phyloP scores from a whole-genome alignment of 2,797 vertebrate genomes.

The Poecile montanus region DNA sequence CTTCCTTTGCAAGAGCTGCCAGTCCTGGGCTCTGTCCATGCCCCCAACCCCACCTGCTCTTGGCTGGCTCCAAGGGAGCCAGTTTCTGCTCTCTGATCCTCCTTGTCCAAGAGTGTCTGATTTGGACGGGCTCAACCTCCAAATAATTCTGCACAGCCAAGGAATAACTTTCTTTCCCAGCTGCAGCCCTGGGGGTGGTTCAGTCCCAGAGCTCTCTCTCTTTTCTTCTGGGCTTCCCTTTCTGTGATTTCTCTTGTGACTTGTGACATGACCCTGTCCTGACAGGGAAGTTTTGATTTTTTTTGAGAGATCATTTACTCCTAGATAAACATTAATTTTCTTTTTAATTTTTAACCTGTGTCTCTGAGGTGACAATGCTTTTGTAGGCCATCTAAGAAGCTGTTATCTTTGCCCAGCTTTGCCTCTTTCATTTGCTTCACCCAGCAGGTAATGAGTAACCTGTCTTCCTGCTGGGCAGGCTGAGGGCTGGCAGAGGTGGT shows the following conservation, averaged over 20 bases:
- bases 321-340: conserved; percentile 32
- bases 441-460: conserved; percentile 16
- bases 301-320: neutral
- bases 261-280: neutral
- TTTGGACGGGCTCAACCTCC: neutral
- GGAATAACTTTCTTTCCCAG: neutral
- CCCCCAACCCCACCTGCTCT: neutral
- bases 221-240: neutral
- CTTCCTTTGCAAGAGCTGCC: neutral
- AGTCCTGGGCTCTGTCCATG: neutral
- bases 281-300: neutral
- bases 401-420: conserved; percentile 29
- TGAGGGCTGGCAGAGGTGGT: neutral
- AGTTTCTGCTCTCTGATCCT: neutral
- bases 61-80: neutral
- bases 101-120: neutral
- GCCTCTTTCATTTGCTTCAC: neutral
- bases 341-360: conserved; percentile 64
- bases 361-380: neutral
- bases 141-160: neutral
- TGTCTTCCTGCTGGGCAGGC: neutral
- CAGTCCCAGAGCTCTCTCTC: neutral
- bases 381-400: neutral
- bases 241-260: neutral
- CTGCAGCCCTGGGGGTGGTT: neutral